These are phyloP conservation scores for Natrix natrix DNA, from an alignment of 2,797 vertebrate species.

Conservation along the genomic window DNA sequence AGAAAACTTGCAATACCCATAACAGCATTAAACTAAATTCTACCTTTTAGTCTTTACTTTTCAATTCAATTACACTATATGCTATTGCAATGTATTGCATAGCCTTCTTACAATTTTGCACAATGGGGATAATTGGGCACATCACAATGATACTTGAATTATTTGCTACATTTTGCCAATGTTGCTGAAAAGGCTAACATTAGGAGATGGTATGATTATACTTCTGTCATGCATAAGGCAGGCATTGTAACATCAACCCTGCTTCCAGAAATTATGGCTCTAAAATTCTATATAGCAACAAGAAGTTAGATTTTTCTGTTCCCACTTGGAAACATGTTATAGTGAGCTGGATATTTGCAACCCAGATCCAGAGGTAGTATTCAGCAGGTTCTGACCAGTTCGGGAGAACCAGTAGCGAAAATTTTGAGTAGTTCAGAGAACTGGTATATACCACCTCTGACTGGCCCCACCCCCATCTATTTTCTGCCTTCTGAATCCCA, in stretches of 20 bases:
- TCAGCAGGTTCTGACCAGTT: too few species aligned
- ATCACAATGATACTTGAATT: neutral
- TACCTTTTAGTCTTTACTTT: neutral
- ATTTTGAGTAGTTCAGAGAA: too few species aligned
- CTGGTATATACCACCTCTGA: too few species aligned
- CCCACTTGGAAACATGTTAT: neutral
- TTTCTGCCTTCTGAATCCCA: too few species aligned
- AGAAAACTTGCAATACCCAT: conserved; percentile 35
- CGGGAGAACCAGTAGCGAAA: too few species aligned
- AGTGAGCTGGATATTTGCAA: neutral
- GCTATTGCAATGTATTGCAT: neutral
- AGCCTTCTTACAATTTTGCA: neutral
- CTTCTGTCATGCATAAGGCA: neutral
- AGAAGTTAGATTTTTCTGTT: neutral
- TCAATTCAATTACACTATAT: conserved; percentile 12
- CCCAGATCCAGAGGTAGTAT: neutral
- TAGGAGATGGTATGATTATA: neutral
- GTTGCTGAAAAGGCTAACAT: neutral
- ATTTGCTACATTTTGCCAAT: neutral
- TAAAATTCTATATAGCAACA: neutral
- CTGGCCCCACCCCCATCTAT: too few species aligned
- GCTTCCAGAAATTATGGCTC: neutral
- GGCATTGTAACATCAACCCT: neutral
- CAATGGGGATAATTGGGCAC: neutral
- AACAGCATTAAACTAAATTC: conserved; percentile 9